Percentiles rank a stretch among this genome's conserved stretches.
Evolutionary conservation across 2,888 invertebrate species (phyloP).

Genomic region (Hypolimnas misippus): DNA sequence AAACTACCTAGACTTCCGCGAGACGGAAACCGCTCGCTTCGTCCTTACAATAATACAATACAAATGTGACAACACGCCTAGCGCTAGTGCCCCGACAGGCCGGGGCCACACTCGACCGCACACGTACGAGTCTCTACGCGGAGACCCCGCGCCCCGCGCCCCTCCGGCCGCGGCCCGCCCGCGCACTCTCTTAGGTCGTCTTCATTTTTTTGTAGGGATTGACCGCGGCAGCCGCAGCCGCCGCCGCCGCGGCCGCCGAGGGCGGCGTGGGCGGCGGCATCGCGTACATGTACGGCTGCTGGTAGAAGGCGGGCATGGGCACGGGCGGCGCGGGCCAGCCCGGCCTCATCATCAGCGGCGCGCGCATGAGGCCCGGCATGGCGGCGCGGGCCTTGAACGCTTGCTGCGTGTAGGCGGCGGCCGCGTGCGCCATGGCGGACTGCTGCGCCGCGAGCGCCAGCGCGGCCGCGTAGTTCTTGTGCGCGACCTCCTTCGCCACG

Average conservation of each 20-base stretch:
- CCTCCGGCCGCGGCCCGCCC: conserved; percentile 65
- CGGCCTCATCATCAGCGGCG: conserved; percentile 74
- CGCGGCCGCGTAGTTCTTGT: conserved; percentile 91
- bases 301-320: conserved; percentile 79
- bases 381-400: conserved; percentile 90
- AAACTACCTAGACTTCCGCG: conserved; percentile 80
- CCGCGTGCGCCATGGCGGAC: conserved; percentile 74
- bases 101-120: conserved; percentile 74
- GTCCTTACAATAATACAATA: conserved; percentile 82
- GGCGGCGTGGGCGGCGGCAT: conserved; percentile 78
- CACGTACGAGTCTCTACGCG: conserved; percentile 81
- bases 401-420: conserved; percentile 75
- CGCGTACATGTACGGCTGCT: conserved; percentile 81
- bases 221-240: conserved; percentile 78
- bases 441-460: conserved; percentile 77
- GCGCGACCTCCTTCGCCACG: conserved; percentile 91
- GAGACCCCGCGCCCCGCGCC: conserved; percentile 80
- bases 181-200: conserved; percentile 86
- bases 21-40: conserved; percentile 76
- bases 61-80: conserved; percentile 83
- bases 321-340: conserved; percentile 77
- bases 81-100: conserved; percentile 80
- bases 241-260: conserved; percentile 72
- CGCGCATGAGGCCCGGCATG: conserved; percentile 74
- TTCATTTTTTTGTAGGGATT: conserved; percentile 97